Conservation (phyloP, 1,140 invertebrate genomes). For the Drosophila guanche region DNA sequence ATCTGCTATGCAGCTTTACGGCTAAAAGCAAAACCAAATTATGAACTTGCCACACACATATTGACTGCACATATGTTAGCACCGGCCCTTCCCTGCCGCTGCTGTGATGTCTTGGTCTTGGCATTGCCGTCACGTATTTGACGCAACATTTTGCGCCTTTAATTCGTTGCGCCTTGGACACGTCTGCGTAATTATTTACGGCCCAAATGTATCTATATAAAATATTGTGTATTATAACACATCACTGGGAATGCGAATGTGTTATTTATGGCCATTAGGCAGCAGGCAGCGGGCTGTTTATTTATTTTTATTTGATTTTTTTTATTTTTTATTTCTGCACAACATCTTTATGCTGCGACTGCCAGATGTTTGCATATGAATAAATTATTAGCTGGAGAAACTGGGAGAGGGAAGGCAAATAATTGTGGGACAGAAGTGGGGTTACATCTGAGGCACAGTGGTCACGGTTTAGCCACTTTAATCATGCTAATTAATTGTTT, state of each 20-base stretch:
- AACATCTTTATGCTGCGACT: conserved; percentile 43
- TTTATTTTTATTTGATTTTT: conserved; percentile 45
- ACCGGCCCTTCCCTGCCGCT: background rate
- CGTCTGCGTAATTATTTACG: conserved; percentile 79
- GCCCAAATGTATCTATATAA: conserved; percentile 67
- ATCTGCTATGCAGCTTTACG: conserved; percentile 79
- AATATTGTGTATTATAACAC: conserved; percentile 73
- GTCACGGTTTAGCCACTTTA: too few relatives aligned
- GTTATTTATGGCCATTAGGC: conserved; percentile 72
- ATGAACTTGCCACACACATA: conserved; percentile 59
- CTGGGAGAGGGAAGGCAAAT: background rate
- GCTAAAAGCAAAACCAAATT: conserved; percentile 64
- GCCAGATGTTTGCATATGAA: conserved; percentile 52
- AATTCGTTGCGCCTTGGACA: conserved; percentile 66
- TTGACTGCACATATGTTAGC: conserved; percentile 54
- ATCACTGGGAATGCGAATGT: conserved; percentile 65
- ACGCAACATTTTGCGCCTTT: conserved; percentile 78
- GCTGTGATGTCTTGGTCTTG: conserved; percentile 32
- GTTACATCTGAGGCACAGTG: too few relatives aligned
- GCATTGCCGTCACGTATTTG: conserved; percentile 79
- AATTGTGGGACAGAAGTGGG: background rate
- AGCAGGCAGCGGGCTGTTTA: conserved; percentile 22
- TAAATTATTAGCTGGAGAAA: conserved; percentile 52
- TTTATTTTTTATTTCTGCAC: conserved; percentile 21
- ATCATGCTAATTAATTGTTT: too few relatives aligned